Evolutionary conservation across 2,113 vertebrate species (phyloP), one percentile per base, ranked within the genome.

Genomic region (Myrmecophaga tridactyla): DNA sequence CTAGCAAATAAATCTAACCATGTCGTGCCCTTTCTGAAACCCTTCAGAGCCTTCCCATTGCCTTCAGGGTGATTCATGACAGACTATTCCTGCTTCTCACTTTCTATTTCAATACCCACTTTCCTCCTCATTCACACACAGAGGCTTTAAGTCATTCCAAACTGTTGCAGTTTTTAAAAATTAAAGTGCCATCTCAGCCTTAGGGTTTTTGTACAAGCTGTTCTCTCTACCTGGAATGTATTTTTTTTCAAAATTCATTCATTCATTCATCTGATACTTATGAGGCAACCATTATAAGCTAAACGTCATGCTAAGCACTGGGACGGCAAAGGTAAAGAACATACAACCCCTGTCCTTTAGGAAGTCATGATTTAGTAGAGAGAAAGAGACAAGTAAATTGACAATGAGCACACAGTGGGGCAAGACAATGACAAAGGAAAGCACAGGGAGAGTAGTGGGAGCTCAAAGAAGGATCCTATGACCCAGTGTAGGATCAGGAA

Each of bases 81-180:
- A 60, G 65, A 62, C 21, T 7, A 29, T 41, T 75, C 36, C 21
- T 80, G 48, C 41, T 86, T 86, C n/a, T 77, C 70, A 25, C 31
- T 93, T 83, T 43, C 31, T 89, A 23, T 91, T 60, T 88, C 69
- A 89, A 53, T 10, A 83, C 69, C 72, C n/a, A 93, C 46, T 81
- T 84, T 92, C 46, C 15, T 81, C 67, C 14, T 84, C 43, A 73
- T 78, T 92, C 43, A 72, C 29, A 51, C 15, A 72, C 7, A 34
- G 4, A 75, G 65, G n/a, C 21, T 96, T 94, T 41, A 53, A 60
- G 6, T 56, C 77, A 92, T 84, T 90, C 12, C 18, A 78, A 58
- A 82, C 3, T 25, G 39, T 4, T 21, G 9, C 17, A 31, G 17
- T n/a, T 83, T n/a, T 65, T 27, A n/a, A 72, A 86, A 86, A 94